Evolutionary conservation across 2,113 vertebrate genomes (phyloP), one percentile per base, ranked within the genome.

Genomic region (Dromaius novaehollandiae): DNA sequence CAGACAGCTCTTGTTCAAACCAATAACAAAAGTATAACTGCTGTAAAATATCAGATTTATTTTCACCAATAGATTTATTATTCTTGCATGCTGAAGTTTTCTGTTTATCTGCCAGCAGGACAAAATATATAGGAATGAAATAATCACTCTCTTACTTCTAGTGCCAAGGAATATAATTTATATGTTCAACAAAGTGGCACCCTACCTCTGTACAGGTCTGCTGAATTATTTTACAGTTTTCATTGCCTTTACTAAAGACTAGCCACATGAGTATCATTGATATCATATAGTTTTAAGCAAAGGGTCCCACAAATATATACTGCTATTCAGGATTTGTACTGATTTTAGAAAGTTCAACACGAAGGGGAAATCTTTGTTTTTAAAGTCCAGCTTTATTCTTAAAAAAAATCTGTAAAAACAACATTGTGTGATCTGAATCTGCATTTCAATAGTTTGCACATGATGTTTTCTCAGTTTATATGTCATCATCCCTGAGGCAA

Each of bases 1-100:
- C 78, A 96, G 91, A 89, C 55, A 94, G 76, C 66, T 94, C 96
- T 87, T 96, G 50, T 95, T 95, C 82, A 95, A 87, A 96, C 26
- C 77, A 95, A 71, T 74, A 86, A 88, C 58, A 92, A 81, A 93
- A 42, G 55, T 95, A 13, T 68, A 91, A 93, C 68, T 90, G 50
- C 36, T 80, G 75, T 69, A 78, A 93, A 96, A 48, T 16, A 53
- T 44, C 87, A 65, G 58, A 25, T 78, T 73, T 85, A 53, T 95
- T 96, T 95, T 96, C 66, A 94, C 63, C 66, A 86, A 51, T 74
- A n/a, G 25, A 82, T 70, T 84, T 78, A 60, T 89, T 90, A 85
- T 89, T 95, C 34, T 95, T 94, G 66, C 71, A 75, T 32, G 24
- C 15, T 58, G 34, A 55, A 68, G 19, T 69, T 94, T 66, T 68